Conservation (phyloP, 1,140 invertebrate species). For the Drosophila teissieri region DNA sequence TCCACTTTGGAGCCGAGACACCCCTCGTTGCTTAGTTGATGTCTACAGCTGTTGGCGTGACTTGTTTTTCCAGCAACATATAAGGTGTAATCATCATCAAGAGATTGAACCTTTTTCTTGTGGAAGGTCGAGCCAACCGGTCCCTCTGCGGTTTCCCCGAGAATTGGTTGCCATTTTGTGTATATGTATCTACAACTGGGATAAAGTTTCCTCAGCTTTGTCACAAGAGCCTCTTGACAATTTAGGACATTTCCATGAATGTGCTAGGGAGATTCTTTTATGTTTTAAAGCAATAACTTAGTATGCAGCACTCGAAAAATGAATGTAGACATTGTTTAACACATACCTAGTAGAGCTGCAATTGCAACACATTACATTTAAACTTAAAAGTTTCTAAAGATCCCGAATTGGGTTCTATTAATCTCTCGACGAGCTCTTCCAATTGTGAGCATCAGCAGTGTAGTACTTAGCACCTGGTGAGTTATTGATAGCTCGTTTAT, state of each 20-base stretch:
- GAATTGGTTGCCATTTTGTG: conserved; percentile 23
- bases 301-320: neutral
- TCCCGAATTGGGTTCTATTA: too few species aligned
- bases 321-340: neutral
- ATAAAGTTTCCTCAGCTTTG: neutral
- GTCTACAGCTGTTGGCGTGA: conserved; percentile 31
- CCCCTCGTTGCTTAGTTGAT: conserved; percentile 40
- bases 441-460: too few species aligned
- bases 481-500: conserved; percentile 10
- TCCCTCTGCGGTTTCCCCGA: conserved; percentile 2
- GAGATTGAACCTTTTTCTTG: conserved; percentile 17
- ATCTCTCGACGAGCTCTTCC: too few species aligned
- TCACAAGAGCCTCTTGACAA: conserved; percentile 8
- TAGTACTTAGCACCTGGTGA: neutral
- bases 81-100: conserved; percentile 47
- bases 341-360: too few species aligned
- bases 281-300: neutral
- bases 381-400: too few species aligned
- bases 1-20: conserved; percentile 34
- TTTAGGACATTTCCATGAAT: conserved; percentile 7
- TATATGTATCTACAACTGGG: neutral
- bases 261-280: neutral
- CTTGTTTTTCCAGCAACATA: conserved; percentile 19
- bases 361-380: too few species aligned
- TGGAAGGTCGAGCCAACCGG: conserved; percentile 10